phyloP scores from a whole-genome alignment of 2,113 vertebrate species.

The Pelecanoides urinatrix region DNA sequence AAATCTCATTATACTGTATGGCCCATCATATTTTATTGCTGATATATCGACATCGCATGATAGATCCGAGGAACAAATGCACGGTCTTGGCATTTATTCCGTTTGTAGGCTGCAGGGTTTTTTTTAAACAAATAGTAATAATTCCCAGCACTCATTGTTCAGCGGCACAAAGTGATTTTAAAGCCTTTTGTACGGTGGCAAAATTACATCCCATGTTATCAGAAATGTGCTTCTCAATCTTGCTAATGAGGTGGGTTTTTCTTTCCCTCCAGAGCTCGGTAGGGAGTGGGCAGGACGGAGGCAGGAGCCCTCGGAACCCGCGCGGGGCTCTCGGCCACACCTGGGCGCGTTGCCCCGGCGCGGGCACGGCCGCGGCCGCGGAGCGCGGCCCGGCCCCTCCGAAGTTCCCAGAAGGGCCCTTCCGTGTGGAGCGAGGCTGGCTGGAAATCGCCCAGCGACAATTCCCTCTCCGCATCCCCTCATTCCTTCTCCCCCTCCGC shows the following conservation, averaged over 20 bases:
- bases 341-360: neutral
- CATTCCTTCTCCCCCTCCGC: neutral
- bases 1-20: neutral
- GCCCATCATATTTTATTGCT: neutral
- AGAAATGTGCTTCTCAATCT: neutral
- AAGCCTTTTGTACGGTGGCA: neutral
- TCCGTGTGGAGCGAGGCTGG: neutral
- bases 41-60: neutral
- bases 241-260: neutral
- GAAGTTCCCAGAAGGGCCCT: neutral
- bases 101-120: neutral
- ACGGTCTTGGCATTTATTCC: neutral
- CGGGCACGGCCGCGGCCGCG: neutral
- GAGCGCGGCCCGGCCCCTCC: neutral
- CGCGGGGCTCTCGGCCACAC: neutral
- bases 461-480: neutral
- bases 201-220: neutral
- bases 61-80: neutral
- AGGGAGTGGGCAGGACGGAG: neutral
- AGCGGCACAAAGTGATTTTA: neutral
- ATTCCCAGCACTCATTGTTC: conserved; percentile 22
- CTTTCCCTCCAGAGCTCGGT: neutral
- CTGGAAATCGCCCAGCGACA: neutral
- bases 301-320: neutral
- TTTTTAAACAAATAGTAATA: neutral